Evolutionary conservation across 2,888 invertebrate genomes (phyloP).

Genomic region (Drosophila mercatorum): DNA sequence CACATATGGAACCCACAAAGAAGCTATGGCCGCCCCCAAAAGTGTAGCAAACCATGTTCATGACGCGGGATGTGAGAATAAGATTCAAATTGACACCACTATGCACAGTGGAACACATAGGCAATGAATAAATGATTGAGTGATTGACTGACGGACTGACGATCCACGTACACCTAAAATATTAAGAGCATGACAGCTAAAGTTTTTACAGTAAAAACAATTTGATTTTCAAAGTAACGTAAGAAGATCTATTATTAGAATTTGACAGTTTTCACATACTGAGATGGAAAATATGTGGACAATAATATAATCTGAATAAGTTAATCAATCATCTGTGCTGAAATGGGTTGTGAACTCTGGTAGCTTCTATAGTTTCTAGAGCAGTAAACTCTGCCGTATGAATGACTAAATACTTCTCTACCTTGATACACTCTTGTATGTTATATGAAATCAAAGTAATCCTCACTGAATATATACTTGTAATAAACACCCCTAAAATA

Average conservation of each 20-base stretch:
- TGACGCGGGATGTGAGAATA: neutral
- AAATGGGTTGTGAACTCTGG: too few species aligned
- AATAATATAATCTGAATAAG: too few species aligned
- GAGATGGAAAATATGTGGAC: neutral
- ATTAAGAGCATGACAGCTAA: too few species aligned
- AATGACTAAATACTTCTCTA: too few species aligned
- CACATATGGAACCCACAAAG: constrained; percentile 19
- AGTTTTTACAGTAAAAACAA: neutral
- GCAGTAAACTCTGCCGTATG: too few species aligned
- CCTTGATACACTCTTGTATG: neutral
- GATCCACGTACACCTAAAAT: neutral
- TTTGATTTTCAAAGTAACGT: too few species aligned
- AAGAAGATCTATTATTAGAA: neutral
- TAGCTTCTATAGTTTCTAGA: too few species aligned
- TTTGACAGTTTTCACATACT: neutral
- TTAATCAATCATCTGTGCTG: too few species aligned
- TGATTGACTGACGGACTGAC: neutral
- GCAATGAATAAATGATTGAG: neutral
- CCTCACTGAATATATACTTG: neutral
- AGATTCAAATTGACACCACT: constrained; percentile 36
- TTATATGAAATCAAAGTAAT: neutral
- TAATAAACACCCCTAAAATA: constrained; percentile 1
- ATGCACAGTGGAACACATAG: constrained; percentile 40
- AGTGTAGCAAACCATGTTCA: constrained; percentile 24
- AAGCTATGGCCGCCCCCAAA: constrained; percentile 16